Evolutionary conservation across 2,113 vertebrate species (phyloP), one percentile per base, ranked within the genome.

Genomic region (Dipodomys ordii): DNA sequence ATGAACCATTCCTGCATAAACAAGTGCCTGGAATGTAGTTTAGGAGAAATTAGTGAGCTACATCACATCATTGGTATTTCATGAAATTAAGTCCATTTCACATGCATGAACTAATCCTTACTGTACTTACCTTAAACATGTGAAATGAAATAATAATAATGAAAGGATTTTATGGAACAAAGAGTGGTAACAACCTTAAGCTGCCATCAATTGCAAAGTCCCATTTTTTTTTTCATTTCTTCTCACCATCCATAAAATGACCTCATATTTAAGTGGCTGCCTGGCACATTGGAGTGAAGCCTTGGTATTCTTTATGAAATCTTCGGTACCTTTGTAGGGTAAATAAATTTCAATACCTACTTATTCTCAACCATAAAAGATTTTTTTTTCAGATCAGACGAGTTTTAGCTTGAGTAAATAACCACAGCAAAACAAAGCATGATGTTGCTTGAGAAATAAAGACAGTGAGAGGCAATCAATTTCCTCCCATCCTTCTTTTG

Each of bases 401-500:
- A 77, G 60, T 73, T 94, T 88, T 95, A 91, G 64, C 30, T 83
- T 94, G 44, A 69, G 13, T 81, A 85, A 92, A 44, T 91, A 57
- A 76, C 62, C 94, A 53, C 53, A 77, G 60, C 39, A 87, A 83
- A 94, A 82, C 79, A 80, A 83, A 85, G 78, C 46, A 86, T 68
- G 62, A 10, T 82, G 49, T 84, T 93, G 60, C 77, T 69, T 92
- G 39, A 32, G 39, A 96, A 93, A 94, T 92, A 96, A 94, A 95
- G 78, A 86, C 92, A 73, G 44, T 0, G 3, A 93, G 88, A 97
- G 10, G 60, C 90, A 90, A 96, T 95, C 81, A 94, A 83, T 95
- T 94, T 91, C 81, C 67, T 32, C 53, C 62, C 35, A 20, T 92
- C 77, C 90, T 95, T 85, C 87, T 89, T 97, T 96, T 95, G 46